phyloP scores from a whole-genome alignment of 2,797 vertebrate genomes.

The Tapera naevia region DNA sequence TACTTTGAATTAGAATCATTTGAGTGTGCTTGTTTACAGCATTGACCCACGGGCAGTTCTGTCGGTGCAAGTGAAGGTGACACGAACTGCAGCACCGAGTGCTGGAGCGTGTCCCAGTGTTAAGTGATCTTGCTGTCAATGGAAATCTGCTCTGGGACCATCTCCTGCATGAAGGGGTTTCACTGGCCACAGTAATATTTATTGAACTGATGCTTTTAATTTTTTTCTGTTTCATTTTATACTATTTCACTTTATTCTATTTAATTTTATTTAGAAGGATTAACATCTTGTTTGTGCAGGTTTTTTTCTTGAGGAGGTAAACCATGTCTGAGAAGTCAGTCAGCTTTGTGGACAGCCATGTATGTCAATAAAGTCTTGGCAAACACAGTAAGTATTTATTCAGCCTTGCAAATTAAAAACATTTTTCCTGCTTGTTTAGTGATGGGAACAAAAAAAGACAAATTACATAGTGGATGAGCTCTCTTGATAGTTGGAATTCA shows the following conservation, averaged over 20 bases:
- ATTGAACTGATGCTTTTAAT: background rate
- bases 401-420: constrained; percentile 68
- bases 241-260: background rate
- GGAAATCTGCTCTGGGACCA: background rate
- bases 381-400: constrained; percentile 55
- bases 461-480: constrained; percentile 53
- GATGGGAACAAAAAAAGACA: constrained; percentile 61
- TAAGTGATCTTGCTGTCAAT: background rate
- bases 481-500: constrained; percentile 62
- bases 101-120: background rate
- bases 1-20: background rate
- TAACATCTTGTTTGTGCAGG: background rate
- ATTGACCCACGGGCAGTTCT: rapidly evolving
- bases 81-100: background rate
- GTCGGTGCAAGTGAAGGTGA: background rate
- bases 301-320: background rate
- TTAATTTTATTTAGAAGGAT: constrained; percentile 22
- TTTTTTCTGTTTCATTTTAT: constrained; percentile 5
- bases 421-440: constrained; percentile 58
- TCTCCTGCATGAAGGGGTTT: background rate
- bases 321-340: constrained; percentile 45
- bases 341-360: constrained; percentile 40
- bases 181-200: background rate
- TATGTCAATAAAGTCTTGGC: constrained; percentile 60
- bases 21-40: background rate